A percentile compares a stretch with the other conserved stretches of the same genome.
These are phyloP conservation scores for Lasiommata megera DNA, from an alignment of 2,888 invertebrate species.

Conservation along the genomic window DNA sequence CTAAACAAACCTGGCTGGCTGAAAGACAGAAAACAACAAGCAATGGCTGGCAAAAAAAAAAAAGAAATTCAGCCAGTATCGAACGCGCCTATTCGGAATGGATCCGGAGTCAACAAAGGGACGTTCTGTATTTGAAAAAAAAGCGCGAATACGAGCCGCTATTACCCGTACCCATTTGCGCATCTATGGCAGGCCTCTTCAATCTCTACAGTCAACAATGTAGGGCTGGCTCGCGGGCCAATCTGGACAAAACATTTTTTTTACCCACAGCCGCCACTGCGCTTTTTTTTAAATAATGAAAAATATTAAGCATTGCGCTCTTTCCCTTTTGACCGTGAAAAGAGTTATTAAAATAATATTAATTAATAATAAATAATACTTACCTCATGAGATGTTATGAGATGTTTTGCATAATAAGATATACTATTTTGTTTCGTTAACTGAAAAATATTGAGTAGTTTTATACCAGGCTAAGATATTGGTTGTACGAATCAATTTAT, in stretches of 20 bases:
- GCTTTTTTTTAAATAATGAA: not conserved
- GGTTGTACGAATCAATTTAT: no score
- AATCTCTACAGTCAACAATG: conserved; percentile 72
- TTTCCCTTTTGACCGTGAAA: not conserved
- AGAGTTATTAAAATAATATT: no score
- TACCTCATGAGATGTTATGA: no score
- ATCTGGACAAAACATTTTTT: conserved; percentile 13
- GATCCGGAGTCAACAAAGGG: conserved; percentile 76
- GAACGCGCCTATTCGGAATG: conserved; percentile 68
- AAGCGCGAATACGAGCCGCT: conserved; percentile 74
- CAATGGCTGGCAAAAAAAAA: conserved; percentile 41
- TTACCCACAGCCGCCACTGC: not conserved
- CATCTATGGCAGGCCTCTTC: conserved; percentile 73
- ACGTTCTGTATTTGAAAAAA: conserved; percentile 67
- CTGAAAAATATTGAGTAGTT: no score
- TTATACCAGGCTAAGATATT: no score
- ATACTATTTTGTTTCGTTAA: no score
- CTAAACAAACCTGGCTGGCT: conserved; percentile 55
- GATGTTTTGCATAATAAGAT: no score
- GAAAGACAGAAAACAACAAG: conserved; percentile 53
- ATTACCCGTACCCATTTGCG: conserved; percentile 76
- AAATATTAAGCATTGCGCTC: not conserved
- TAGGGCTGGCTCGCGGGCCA: conserved; percentile 35
- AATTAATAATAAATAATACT: no score
- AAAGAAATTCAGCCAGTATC: conserved; percentile 58